Percentiles rank a stretch among this genome's conserved stretches.
Evolutionary conservation across 2,797 vertebrate species (phyloP).

Genomic region (Morus bassanus): DNA sequence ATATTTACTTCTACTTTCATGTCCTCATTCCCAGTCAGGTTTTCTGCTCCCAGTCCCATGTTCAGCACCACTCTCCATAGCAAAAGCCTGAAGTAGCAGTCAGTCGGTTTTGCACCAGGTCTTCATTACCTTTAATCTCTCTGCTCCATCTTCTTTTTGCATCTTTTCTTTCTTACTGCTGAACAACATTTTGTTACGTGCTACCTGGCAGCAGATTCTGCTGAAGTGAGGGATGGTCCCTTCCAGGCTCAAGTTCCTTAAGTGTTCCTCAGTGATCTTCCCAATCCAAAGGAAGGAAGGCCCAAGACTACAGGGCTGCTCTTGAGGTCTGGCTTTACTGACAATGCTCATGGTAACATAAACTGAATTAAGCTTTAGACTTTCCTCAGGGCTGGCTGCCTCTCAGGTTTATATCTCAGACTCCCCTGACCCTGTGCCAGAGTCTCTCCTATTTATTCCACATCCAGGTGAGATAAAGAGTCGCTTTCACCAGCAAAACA

Average conservation of each 20-base stretch:
- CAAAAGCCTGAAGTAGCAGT: background rate
- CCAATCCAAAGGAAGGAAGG: background rate
- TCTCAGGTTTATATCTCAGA: background rate
- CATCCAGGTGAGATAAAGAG: background rate
- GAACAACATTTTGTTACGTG: background rate
- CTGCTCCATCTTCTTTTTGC: background rate
- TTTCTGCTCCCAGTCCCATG: fast-evolving
- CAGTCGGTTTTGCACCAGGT: background rate
- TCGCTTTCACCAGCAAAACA: background rate
- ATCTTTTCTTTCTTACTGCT: background rate
- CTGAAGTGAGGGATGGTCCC: background rate
- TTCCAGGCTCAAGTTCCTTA: background rate
- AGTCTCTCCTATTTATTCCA: background rate
- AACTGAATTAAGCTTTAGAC: background rate
- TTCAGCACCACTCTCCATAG: background rate
- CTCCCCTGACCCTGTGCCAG: fast-evolving
- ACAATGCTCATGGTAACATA: background rate
- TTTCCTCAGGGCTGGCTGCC: background rate
- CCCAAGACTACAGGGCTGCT: background rate
- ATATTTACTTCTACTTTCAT: background rate
- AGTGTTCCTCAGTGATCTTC: background rate
- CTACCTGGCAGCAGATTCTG: background rate
- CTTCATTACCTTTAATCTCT: background rate
- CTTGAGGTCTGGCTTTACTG: background rate
- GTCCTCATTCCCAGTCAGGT: background rate